These are phyloP conservation scores for Hypotaenidia okinawae DNA, from an alignment of 2,797 vertebrate species.

Conservation along the genomic window DNA sequence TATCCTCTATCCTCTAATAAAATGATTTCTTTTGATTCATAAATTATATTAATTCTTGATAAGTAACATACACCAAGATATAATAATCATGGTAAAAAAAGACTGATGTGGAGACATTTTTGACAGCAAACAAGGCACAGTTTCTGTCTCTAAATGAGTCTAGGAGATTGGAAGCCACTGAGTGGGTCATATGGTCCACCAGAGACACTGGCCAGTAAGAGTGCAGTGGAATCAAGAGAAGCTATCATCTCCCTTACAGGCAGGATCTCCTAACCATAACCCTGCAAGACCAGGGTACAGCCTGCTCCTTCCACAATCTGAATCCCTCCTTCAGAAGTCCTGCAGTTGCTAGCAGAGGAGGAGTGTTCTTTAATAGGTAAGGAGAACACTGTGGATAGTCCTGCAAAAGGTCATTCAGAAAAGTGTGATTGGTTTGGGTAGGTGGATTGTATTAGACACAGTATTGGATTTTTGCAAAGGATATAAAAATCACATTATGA, in stretches of 20 bases:
- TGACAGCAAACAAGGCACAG: not conserved
- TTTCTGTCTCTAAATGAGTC: not conserved
- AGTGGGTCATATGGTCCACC: not conserved
- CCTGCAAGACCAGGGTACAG: not conserved
- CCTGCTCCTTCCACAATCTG: not conserved
- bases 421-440: not conserved
- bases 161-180: not conserved
- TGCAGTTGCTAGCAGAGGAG: not conserved
- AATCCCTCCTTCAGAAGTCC: not conserved
- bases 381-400: not conserved
- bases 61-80: not conserved
- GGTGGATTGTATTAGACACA: not conserved
- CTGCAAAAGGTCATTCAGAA: not conserved
- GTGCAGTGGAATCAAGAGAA: not conserved
- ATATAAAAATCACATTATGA: not conserved
- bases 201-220: not conserved
- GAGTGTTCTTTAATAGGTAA: not conserved
- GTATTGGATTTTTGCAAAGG: not conserved
- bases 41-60: not conserved
- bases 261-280: not conserved
- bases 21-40: not conserved
- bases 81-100: not conserved
- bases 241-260: not conserved
- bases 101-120: not conserved
- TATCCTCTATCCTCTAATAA: accelerated